These are phyloP conservation scores for Oryzias curvinotus DNA, from an alignment of 2,113 vertebrate genomes.

Conservation along the genomic window DNA sequence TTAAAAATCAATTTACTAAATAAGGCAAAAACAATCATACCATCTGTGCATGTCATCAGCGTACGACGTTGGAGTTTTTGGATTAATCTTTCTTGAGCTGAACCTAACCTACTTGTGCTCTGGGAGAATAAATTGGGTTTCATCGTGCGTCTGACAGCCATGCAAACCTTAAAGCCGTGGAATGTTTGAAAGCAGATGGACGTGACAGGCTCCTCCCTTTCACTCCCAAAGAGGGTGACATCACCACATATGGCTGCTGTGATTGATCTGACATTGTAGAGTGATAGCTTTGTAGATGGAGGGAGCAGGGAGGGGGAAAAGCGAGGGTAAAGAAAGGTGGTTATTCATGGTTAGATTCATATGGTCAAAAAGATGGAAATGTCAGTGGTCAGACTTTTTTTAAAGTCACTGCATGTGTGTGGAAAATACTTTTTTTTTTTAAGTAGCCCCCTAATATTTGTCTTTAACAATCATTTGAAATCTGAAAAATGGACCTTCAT, in stretches of 20 bases:
- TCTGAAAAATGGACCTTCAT: no score
- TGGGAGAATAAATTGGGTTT: constrained; percentile 41
- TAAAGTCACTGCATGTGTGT: neutral
- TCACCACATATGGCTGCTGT: constrained; percentile 67
- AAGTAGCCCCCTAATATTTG: no score
- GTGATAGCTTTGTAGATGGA: constrained; percentile 45
- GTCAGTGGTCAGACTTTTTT: constrained; percentile 25
- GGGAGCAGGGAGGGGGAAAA: constrained; percentile 35
- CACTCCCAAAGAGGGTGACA: constrained; percentile 66
- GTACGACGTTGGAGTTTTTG: no score
- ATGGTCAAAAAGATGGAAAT: constrained; percentile 21
- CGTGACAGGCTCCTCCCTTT: constrained; percentile 42
- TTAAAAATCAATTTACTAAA: no score
- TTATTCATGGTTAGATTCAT: constrained; percentile 46
- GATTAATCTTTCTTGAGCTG: no score
- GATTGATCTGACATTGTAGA: constrained; percentile 68
- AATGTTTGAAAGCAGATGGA: constrained; percentile 74
- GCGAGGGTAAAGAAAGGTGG: constrained; percentile 22
- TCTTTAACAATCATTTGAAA: no score
- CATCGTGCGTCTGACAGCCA: constrained; percentile 65
- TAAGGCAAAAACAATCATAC: no score
- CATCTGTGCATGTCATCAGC: no score
- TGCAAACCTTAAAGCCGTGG: constrained; percentile 70
- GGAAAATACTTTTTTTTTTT: no score
- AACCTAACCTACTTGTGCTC: no score